phyloP scores from a whole-genome alignment of 2,888 invertebrate genomes.

The Heliconius ismenius region DNA sequence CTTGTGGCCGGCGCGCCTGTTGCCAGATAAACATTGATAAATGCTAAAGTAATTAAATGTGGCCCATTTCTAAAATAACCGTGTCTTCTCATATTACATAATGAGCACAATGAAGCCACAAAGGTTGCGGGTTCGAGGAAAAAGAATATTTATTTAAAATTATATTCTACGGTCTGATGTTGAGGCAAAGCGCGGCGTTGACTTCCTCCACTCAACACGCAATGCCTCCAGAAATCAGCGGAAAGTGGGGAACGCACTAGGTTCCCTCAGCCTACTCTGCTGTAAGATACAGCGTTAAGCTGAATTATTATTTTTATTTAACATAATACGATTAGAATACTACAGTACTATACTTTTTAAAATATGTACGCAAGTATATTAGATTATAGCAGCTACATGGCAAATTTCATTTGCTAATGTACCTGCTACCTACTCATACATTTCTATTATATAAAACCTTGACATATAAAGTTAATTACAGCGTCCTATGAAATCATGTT shows the following conservation, averaged over 20 bases:
- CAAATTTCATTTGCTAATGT: slow-evolving; percentile 15
- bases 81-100: slow-evolving; percentile 10
- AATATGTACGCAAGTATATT: neutral
- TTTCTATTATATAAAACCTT: slow-evolving; percentile 15
- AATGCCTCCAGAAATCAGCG: too few species aligned
- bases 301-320: too few species aligned
- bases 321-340: neutral
- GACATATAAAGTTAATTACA: slow-evolving; percentile 21
- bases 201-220: too few species aligned
- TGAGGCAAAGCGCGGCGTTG: too few species aligned
- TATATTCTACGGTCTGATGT: too few species aligned
- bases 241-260: too few species aligned
- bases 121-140: too few species aligned
- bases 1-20: slow-evolving; percentile 82
- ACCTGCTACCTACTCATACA: neutral
- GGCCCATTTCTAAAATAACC: neutral
- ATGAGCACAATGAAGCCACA: too few species aligned
- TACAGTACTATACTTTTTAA: neutral
- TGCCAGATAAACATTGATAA: slow-evolving; percentile 13
- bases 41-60: slow-evolving; percentile 11
- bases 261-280: too few species aligned
- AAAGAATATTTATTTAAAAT: too few species aligned
- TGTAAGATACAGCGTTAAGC: too few species aligned
- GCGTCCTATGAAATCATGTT: neutral
- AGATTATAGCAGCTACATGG: neutral